phyloP scores from a whole-genome alignment of 2,113 vertebrate species.

The Phycodurus eques region DNA sequence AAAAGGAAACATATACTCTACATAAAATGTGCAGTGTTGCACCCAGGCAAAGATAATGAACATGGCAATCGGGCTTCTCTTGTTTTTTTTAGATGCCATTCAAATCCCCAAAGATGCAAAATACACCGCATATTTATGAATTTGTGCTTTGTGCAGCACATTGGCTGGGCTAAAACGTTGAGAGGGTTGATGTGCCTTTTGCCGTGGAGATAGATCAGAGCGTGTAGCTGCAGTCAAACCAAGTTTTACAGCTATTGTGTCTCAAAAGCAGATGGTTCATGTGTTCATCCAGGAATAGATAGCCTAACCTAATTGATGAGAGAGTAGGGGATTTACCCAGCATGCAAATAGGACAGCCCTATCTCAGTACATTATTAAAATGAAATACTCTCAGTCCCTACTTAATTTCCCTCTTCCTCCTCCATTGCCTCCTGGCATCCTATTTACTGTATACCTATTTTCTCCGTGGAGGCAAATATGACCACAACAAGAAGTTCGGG shows the following conservation, averaged over 20 bases:
- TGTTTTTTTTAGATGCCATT: not conserved
- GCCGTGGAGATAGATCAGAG: slow-evolving; percentile 12
- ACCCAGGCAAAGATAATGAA: not conserved
- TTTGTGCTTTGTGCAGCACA: slow-evolving; percentile 14
- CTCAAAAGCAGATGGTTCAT: slow-evolving; percentile 46
- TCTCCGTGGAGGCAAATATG: slow-evolving; percentile 82
- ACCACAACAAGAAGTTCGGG: slow-evolving; percentile 86
- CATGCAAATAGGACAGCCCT: slow-evolving; percentile 30
- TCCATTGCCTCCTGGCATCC: not conserved
- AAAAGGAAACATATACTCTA: not conserved
- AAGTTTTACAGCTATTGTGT: slow-evolving; percentile 38
- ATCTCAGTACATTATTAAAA: slow-evolving; percentile 41
- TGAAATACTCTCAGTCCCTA: slow-evolving; percentile 27
- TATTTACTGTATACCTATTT: slow-evolving; percentile 2
- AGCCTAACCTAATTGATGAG: slow-evolving; percentile 49
- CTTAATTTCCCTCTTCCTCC: not conserved
- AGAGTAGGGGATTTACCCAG: slow-evolving; percentile 14
- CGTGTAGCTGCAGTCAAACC: slow-evolving; percentile 30
- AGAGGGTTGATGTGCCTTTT: slow-evolving; percentile 22
- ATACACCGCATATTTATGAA: not conserved
- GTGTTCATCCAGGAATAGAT: slow-evolving; percentile 53
- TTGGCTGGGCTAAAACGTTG: slow-evolving; percentile 18
- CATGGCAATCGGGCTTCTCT: not conserved
- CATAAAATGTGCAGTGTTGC: not conserved
- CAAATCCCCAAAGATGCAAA: not conserved